Conservation (phyloP, 1,140 invertebrate genomes). For the Brachionus asplanchnoidis region DNA sequence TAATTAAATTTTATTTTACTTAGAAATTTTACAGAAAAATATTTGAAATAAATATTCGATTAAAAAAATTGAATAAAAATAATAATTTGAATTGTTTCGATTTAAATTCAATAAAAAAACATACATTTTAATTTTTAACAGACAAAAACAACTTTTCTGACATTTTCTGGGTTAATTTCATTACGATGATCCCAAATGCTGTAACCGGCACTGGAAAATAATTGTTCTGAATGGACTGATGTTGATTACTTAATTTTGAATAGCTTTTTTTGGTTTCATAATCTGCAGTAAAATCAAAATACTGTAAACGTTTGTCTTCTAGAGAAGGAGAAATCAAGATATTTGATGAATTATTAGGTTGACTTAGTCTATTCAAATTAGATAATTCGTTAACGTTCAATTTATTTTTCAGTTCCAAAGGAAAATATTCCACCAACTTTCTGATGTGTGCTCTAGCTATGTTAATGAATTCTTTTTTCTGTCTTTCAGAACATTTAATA, state of each 20-base stretch:
- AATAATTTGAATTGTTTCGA: background rate
- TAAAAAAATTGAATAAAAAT: background rate
- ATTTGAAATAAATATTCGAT: background rate
- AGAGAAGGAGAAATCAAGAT: background rate
- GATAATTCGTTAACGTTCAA: background rate
- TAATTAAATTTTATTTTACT: no score
- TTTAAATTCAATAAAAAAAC: background rate
- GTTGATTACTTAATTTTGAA: background rate
- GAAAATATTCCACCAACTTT: background rate
- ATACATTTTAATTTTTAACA: background rate
- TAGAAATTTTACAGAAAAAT: background rate
- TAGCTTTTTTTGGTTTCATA: background rate
- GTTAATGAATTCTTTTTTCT: background rate
- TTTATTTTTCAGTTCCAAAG: background rate
- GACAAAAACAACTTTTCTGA: background rate
- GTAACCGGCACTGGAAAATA: background rate
- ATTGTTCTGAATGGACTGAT: background rate
- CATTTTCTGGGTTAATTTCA: background rate
- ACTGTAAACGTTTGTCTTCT: no score
- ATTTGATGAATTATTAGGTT: background rate
- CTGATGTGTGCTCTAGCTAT: background rate
- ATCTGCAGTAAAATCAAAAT: no score
- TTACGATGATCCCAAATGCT: background rate
- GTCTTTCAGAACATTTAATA: background rate
- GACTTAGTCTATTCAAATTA: background rate